A percentile compares a stretch with the other conserved stretches of the same genome.
These are phyloP conservation scores for Patagioenas fasciata DNA, from an alignment of 2,113 vertebrate genomes.

Conservation along the genomic window DNA sequence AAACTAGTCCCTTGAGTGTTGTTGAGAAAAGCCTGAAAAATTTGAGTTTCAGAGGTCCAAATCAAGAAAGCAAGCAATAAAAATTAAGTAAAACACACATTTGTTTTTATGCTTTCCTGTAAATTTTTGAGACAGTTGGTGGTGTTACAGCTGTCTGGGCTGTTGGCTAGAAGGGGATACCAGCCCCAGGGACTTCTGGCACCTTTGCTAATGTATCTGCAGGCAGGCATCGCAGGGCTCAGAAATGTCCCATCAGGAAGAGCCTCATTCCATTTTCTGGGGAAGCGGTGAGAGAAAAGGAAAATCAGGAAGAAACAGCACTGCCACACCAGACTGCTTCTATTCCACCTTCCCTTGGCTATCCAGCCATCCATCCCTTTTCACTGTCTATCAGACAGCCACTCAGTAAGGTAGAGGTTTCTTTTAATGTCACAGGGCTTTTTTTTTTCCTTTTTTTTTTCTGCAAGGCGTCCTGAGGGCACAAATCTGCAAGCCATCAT, in stretches of 20 bases:
- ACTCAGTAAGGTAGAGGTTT: not conserved
- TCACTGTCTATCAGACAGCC: not conserved
- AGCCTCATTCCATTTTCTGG: not conserved
- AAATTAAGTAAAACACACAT: not conserved
- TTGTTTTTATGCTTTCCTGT: not conserved
- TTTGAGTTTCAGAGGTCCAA: not conserved
- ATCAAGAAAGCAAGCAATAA: not conserved
- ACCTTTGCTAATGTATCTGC: not conserved
- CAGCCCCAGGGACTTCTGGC: not conserved
- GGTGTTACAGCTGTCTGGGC: not conserved
- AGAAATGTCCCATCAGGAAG: not conserved
- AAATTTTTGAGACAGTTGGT: not conserved
- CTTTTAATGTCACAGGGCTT: not conserved
- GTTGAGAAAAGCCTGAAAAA: not conserved
- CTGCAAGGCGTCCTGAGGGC: not conserved
- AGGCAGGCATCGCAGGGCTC: not conserved
- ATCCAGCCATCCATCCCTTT: not conserved
- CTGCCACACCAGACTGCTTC: not conserved
- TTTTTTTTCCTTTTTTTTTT: not conserved
- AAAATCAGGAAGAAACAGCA: not conserved
- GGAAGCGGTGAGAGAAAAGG: not conserved
- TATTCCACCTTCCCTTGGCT: not conserved
- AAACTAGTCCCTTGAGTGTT: not conserved
- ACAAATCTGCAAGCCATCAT: not conserved
- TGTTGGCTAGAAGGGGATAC: accelerated